Evolutionary conservation across 2,888 invertebrate genomes (phyloP), one percentile per base, ranked within the genome.

Genomic region (Julus scanicus): DNA sequence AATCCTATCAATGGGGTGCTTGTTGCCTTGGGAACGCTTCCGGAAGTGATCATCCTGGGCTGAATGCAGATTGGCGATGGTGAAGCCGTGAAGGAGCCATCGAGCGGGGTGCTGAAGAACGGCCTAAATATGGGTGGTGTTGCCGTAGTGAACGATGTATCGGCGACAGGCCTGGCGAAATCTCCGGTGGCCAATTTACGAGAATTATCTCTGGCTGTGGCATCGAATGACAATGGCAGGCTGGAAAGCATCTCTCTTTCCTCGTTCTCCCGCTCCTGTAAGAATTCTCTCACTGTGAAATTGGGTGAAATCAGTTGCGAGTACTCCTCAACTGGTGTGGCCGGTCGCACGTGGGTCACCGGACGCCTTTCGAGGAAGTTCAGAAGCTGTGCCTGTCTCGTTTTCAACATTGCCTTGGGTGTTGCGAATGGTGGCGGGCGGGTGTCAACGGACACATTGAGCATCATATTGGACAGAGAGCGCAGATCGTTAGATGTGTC

Each of bases 271-370:
- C 17, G 44, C 15, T 84, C 40, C 8, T 44, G 15, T 3, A 84
- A 17, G 40, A 39, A 40, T 20, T 86, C 49, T 20, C 86, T 86
- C 15, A 86, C 29, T 1, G 40, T 86, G 44, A 49, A 44, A n/a
- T 44, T 86, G 29, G 86, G 86, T 48, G 86, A 86, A 86, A 86
- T n/a, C 29, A 86, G 49, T 20, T 49, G 86, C 9, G 86, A 86
- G 48, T 20, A 86, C 40, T 86, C 86, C 29, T 86, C 86, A 3
- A 48, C 86, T 1, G 86, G 44, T 13, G 29, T 29, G 13, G 86
- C 29, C 13, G 49, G 48, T 5, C 49, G 39, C 15, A 87, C 63
- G 49, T 87, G 49, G 13, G 63, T 53, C 29, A 87, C 87, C n/a
- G 48, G 87, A 0, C 63, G 20, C 37, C 37, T 20, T 15, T 87